Evolutionary conservation across 37 sponge, comb jelly and placozoan species (phyloP).

Genomic region (Crambe crambe): DNA sequence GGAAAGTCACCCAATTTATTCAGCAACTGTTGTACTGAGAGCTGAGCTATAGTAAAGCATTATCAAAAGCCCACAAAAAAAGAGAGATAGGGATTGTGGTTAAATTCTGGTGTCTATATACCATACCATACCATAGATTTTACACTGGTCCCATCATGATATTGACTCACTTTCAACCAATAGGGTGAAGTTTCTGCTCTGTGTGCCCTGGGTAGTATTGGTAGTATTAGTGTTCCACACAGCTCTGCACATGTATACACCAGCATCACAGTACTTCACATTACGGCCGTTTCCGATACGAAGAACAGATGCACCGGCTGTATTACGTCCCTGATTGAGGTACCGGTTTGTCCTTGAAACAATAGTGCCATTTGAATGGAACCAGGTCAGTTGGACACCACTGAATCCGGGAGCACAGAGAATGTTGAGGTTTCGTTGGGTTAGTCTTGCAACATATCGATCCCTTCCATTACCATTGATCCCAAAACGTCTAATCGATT

Average conservation of each 20-base stretch:
- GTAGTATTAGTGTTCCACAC: not conserved
- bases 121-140: no score
- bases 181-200: not conserved
- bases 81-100: no score
- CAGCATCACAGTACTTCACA: slow-evolving; percentile 28
- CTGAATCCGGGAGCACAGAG: not conserved
- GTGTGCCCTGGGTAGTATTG: not conserved
- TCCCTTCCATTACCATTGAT: slow-evolving; percentile 35
- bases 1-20: no score
- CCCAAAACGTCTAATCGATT: slow-evolving; percentile 10
- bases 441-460: not conserved
- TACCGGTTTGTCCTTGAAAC: not conserved
- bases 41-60: no score
- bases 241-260: slow-evolving; percentile 23
- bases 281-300: slow-evolving; percentile 6
- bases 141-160: no score
- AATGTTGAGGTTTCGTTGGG: not conserved
- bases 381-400: slow-evolving; percentile 10
- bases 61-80: no score
- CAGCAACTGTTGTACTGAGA: no score
- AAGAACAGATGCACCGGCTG: slow-evolving; percentile 22
- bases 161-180: not conserved
- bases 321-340: slow-evolving; percentile 3
- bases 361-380: slow-evolving; percentile 10
- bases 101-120: no score